Evolutionary conservation across 2,888 invertebrate species (phyloP).

Genomic region (Agrochola litura): DNA sequence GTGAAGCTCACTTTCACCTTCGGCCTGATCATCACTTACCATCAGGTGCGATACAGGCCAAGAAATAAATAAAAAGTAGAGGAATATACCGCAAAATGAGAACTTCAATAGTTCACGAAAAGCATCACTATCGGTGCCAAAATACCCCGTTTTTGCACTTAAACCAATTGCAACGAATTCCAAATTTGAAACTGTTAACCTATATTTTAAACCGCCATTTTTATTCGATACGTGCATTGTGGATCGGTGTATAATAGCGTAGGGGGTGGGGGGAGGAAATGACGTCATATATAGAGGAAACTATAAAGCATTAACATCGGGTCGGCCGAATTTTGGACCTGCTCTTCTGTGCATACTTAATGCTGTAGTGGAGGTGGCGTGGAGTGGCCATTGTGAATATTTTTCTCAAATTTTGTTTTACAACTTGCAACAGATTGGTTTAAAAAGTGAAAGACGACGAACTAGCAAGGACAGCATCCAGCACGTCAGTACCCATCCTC

Average conservation of each 20-base stretch:
- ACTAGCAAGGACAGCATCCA: no score
- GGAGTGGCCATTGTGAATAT: slow-evolving; percentile 21
- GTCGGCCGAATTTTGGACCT: slow-evolving; percentile 74
- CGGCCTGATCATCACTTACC: no score
- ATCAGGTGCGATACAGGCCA: no score
- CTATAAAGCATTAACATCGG: slow-evolving; percentile 76
- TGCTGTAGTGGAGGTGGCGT: slow-evolving; percentile 39
- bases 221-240: slow-evolving; percentile 44
- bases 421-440: no score
- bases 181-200: slow-evolving; percentile 46
- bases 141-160: not conserved
- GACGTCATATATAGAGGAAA: slow-evolving; percentile 76
- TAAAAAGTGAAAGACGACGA: no score
- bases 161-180: slow-evolving; percentile 24
- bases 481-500: no score
- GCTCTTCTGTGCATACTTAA: slow-evolving; percentile 70
- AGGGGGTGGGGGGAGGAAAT: slow-evolving; percentile 51
- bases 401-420: no score
- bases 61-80: no score
- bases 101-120: slow-evolving; percentile 6
- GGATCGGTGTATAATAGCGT: slow-evolving; percentile 26
- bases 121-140: slow-evolving; percentile 1
- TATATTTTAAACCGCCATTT: slow-evolving; percentile 50
- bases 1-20: no score
- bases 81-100: not conserved